These are phyloP conservation scores for Aythya baeri DNA, from an alignment of 2,113 vertebrate genomes.

Conservation along the genomic window DNA sequence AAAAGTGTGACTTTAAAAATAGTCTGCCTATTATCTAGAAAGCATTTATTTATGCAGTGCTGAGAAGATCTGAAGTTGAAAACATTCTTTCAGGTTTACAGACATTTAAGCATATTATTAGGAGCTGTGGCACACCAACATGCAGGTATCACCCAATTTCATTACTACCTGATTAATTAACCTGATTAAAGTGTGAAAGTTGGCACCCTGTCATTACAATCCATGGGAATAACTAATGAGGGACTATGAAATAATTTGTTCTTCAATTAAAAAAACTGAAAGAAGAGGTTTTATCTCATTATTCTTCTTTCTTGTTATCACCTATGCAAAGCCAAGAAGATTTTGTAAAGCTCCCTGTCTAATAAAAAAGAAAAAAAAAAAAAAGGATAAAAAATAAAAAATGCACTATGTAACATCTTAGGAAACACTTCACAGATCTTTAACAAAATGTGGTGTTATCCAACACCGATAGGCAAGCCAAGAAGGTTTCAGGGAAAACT, in stretches of 20 bases:
- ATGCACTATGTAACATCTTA: conserved; percentile 54
- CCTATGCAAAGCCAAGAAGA: conserved; percentile 75
- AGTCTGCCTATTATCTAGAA: conserved; percentile 48
- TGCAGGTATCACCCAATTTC: conserved; percentile 82
- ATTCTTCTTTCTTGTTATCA: conserved; percentile 80
- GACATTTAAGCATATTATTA: conserved; percentile 75
- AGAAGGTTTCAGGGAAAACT: conserved; percentile 51
- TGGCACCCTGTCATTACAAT: conserved; percentile 82
- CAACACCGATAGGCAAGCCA: conserved; percentile 70
- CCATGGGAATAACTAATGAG: conserved; percentile 80
- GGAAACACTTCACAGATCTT: conserved; percentile 76
- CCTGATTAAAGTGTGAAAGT: conserved; percentile 84
- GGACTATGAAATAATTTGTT: conserved; percentile 82
- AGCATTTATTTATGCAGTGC: conserved; percentile 71
- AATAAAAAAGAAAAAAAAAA: background rate
- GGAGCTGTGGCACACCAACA: conserved; percentile 73
- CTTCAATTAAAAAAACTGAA: conserved; percentile 78
- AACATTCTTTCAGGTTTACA: conserved; percentile 66
- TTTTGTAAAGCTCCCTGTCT: conserved; percentile 73
- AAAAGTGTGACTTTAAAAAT: conserved; percentile 49
- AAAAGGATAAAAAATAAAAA: background rate
- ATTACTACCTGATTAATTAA: conserved; percentile 87
- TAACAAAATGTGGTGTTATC: conserved; percentile 77
- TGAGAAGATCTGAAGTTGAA: conserved; percentile 67
- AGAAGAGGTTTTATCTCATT: conserved; percentile 78